phyloP scores from a whole-genome alignment of 2,888 invertebrate genomes.

The Pterobdella sp. region DNA sequence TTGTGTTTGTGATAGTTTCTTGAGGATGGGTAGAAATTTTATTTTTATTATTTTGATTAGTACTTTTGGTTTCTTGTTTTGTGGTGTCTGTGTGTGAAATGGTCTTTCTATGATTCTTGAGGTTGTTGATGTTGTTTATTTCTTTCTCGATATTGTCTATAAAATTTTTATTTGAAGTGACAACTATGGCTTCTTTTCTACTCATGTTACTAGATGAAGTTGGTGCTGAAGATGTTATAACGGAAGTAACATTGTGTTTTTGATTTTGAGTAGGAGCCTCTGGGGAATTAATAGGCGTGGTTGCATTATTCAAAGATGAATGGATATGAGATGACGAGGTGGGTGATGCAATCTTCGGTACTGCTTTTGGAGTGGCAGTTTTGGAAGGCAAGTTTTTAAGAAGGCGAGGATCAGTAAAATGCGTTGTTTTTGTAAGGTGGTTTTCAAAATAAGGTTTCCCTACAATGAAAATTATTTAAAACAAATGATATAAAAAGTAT shows the following conservation, averaged over 20 bases:
- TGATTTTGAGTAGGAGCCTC: no score
- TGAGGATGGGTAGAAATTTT: not conserved
- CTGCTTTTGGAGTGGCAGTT: not conserved
- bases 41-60: not conserved
- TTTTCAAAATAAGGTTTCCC: slow-evolving; percentile 28
- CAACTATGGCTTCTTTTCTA: no score
- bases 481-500: not conserved
- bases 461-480: not conserved
- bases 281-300: no score
- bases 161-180: no score
- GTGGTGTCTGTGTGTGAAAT: not conserved
- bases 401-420: slow-evolving; percentile 27
- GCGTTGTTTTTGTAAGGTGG: slow-evolving; percentile 26
- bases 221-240: not conserved
- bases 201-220: no score
- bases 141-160: not conserved
- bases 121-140: not conserved
- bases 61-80: not conserved
- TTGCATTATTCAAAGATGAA: no score
- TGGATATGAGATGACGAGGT: no score
- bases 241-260: no score
- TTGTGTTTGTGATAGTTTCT: not conserved
- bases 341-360: not conserved
- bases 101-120: not conserved
- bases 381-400: no score